Evolutionary conservation across 2,797 vertebrate species (phyloP).

Genomic region (Gymnoscopelus microlampas): DNA sequence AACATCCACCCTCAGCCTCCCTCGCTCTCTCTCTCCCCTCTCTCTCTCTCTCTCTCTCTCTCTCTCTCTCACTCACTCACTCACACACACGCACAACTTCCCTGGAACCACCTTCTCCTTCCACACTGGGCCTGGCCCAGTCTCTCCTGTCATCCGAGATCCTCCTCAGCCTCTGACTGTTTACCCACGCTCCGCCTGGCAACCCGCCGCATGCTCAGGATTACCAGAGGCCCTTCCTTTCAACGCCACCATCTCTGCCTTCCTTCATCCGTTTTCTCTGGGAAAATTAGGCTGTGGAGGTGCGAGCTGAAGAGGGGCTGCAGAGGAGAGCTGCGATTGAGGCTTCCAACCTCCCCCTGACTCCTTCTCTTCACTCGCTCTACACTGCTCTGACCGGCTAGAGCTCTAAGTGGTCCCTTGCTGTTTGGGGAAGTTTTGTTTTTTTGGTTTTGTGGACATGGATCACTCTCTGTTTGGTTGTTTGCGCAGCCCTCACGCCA

Average conservation of each 20-base stretch:
- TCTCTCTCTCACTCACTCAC: conserved; percentile 69
- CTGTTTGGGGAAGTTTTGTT: conserved; percentile 23
- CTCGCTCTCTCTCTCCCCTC: conserved; percentile 76
- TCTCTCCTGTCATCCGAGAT: conserved; percentile 84
- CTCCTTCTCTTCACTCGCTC: conserved; percentile 16
- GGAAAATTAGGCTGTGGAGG: conserved; percentile 39
- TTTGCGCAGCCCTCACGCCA: conserved; percentile 88
- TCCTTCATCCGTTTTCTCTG: conserved; percentile 44
- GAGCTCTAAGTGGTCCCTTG: background rate
- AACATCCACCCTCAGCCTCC: conserved; percentile 77
- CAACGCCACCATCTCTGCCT: conserved; percentile 52
- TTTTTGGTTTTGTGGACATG: conserved; percentile 72
- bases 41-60: conserved; percentile 76
- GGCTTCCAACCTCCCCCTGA: conserved; percentile 63
- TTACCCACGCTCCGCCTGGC: conserved; percentile 75
- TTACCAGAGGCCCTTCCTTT: conserved; percentile 76
- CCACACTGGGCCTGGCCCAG: conserved; percentile 76
- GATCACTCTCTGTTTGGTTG: conserved; percentile 94
- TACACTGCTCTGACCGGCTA: conserved; percentile 4
- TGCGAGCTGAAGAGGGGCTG: conserved; percentile 47
- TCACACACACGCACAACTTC: conserved; percentile 81
- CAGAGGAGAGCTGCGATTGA: conserved; percentile 69
- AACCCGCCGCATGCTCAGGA: conserved; percentile 77
- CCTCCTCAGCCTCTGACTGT: conserved; percentile 74
- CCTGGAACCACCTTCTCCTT: conserved; percentile 84